Evolutionary conservation across 92 coral and sea anemone species (phyloP), one percentile per base, ranked within the genome.

Genomic region (Umimayanthus chanpuru): DNA sequence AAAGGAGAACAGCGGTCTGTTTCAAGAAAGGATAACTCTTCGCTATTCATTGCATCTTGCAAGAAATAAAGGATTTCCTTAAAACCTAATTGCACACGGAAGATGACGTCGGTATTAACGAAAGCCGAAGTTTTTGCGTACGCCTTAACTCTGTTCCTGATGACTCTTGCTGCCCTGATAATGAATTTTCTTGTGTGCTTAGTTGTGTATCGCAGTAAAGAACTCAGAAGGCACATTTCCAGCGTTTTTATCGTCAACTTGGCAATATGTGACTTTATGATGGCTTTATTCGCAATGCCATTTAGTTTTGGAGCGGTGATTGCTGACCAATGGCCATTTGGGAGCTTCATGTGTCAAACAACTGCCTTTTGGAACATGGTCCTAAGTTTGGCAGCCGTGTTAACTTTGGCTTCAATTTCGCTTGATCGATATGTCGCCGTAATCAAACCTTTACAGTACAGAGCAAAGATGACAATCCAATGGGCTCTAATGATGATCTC

Each of bases 401-500:
- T 96, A 76, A 96, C 98, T 0, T 81, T 96, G 36, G 99, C 98
- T 53, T 89, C 94, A 4, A 96, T 96, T 55, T 96, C 99, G 4
- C 90, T 95, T 40, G 99, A 96, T 44, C 98, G 99, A 65, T 96
- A 94, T 81, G 94, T 94, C 43, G 99, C 99, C 21, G 99, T 96
- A 2, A 94, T 96, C 73, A 96, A 94, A 81, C 99, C 99, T 6
- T 86, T 96, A 11, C 98, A 96, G 39, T 96, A 96, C 89, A 82
- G 99, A 77, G 99, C 99, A 21, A 96, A 96, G 82, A 96, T 96
- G 99, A 96, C 99, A 8, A 84, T 94, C 5, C 99, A 96, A 50
- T 90, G 96, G 90, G 99, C 99, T 20, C 73, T 95, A 28, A 80
- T 74, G 10, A 94, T 95, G 94, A 94, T 96, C 44, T 86, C 89